Conservation (phyloP, 1,140 invertebrate genomes). For the Drosophila pseudoobscura region DNA sequence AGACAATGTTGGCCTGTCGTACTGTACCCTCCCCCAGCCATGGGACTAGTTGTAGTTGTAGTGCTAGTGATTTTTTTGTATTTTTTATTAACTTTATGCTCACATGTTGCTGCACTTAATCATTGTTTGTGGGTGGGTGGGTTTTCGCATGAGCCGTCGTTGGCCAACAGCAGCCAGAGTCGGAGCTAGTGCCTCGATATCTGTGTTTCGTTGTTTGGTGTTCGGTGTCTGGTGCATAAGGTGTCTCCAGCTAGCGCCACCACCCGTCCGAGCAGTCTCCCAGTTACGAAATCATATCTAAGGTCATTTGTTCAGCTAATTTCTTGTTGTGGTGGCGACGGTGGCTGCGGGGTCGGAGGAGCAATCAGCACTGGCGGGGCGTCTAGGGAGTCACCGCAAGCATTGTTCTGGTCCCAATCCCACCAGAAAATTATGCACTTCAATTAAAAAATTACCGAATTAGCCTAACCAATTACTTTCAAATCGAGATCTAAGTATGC, state of each 20-base stretch:
- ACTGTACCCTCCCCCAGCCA: conserved; percentile 12
- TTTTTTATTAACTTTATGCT: conserved; percentile 56
- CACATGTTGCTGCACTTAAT: conserved; percentile 78
- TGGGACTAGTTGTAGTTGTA: conserved; percentile 5
- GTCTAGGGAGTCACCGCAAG: conserved; percentile 26
- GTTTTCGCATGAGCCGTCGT: conserved; percentile 69
- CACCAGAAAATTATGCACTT: conserved; percentile 26
- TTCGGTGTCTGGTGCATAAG: conserved; percentile 2
- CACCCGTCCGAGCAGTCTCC: conserved; percentile 40
- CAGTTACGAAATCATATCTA: conserved; percentile 81
- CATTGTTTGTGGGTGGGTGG: conserved; percentile 78
- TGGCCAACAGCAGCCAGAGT: conserved; percentile 51
- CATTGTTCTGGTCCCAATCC: conserved; percentile 31
- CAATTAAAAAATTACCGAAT: conserved; percentile 43
- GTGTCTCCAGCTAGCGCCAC: conserved; percentile 8
- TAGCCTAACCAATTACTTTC: conserved; percentile 38
- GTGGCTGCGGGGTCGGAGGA: too few relatives aligned
- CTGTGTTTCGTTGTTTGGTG: conserved; percentile 26
- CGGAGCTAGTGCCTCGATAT: conserved; percentile 23
- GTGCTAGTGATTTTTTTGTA: conserved; percentile 30
- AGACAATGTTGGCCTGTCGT: conserved; percentile 48
- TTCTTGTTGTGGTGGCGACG: conserved; percentile 39
- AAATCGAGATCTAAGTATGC: conserved; percentile 24
- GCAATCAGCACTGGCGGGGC: conserved; percentile 1
- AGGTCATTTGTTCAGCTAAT: conserved; percentile 78